Conservation (phyloP, 37 sponge, comb jelly and placozoan species). For the Bolinopsis microptera region DNA sequence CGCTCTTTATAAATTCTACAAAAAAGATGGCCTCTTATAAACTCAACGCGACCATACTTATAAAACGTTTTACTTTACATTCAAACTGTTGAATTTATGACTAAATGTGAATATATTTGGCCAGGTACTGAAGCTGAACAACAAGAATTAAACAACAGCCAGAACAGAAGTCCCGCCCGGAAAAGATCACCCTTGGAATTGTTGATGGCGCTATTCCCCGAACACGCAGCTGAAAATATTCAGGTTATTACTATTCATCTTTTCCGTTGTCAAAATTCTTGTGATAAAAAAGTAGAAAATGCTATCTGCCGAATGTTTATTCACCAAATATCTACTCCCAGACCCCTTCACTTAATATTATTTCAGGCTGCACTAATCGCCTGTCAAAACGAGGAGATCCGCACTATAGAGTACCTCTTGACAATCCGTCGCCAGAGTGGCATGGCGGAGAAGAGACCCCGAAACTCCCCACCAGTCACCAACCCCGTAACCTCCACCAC, state of each 20-base stretch:
- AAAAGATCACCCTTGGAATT: constrained; percentile 20
- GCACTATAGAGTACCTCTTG: constrained; percentile 36
- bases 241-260: neutral
- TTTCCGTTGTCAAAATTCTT: neutral
- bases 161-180: neutral
- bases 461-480: neutral
- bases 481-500: neutral
- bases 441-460: neutral
- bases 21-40: too few relatives aligned
- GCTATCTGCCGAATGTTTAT: neutral
- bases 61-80: too few relatives aligned
- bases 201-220: constrained; percentile 37
- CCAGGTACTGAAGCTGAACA: neutral
- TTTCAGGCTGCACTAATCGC: constrained; percentile 42
- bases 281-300: neutral
- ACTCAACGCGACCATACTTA: too few relatives aligned
- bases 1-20: too few relatives aligned
- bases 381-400: constrained; percentile 50
- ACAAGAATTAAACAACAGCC: neutral
- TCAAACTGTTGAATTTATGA: too few relatives aligned
- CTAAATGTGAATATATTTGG: too few relatives aligned
- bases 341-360: too few relatives aligned
- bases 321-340: neutral
- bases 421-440: constrained; percentile 10
- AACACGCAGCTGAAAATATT: constrained; percentile 48